Conservation (phyloP, 2,113 vertebrate genomes). For the Corythaixoides concolor region DNA sequence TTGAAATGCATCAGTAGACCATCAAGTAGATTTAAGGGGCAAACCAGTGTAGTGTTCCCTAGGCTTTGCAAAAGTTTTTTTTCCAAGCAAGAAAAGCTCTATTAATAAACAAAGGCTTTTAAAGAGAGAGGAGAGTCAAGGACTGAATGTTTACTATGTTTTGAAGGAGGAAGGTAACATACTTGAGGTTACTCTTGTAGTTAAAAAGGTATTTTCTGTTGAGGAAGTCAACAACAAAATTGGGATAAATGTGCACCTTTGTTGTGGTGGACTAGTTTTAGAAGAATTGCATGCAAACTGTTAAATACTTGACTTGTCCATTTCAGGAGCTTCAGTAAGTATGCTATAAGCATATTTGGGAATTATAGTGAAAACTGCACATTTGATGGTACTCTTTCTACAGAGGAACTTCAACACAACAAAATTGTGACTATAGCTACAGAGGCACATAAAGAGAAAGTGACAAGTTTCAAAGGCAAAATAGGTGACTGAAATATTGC, state of each 20-base stretch:
- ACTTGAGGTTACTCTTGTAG: neutral
- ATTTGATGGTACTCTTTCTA: neutral
- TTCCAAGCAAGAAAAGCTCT: neutral
- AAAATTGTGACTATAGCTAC: neutral
- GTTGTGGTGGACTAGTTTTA: neutral
- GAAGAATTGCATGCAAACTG: neutral
- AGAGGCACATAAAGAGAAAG: neutral
- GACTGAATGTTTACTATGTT: neutral
- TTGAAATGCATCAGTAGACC: neutral
- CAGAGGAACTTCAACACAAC: neutral
- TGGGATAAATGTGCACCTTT: fast-evolving
- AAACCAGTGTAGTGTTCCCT: fast-evolving
- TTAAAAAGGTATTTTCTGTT: neutral
- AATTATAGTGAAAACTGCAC: neutral
- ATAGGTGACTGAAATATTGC: neutral
- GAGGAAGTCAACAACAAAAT: neutral
- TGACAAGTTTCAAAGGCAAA: neutral
- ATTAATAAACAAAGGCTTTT: neutral
- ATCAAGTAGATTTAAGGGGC: neutral
- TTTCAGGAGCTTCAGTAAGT: neutral
- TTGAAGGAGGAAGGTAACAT: neutral
- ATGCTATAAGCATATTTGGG: neutral
- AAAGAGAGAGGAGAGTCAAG: neutral
- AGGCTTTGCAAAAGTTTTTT: neutral
- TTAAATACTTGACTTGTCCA: neutral